Percentiles rank a stretch among this genome's conserved stretches.
These are phyloP conservation scores for Lethocerus indicus DNA, from an alignment of 1,140 invertebrate species.

Conservation along the genomic window DNA sequence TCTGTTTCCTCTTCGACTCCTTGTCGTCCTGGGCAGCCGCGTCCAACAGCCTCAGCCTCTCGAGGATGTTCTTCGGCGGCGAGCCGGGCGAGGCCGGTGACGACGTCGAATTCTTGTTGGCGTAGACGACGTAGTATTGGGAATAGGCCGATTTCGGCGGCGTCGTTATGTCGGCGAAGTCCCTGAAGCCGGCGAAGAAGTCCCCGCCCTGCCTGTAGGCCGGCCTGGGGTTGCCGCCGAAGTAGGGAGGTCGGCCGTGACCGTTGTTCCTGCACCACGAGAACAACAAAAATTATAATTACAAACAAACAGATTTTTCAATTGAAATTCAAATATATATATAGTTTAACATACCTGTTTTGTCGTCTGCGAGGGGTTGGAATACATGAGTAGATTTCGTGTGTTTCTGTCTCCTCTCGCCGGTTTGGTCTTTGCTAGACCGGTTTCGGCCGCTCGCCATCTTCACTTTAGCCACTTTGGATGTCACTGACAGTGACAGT, in stretches of 20 bases:
- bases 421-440: not conserved
- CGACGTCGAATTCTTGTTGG: constrained; percentile 43
- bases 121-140: constrained; percentile 61
- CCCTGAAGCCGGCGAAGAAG: constrained; percentile 72
- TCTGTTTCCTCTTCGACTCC: constrained; percentile 12
- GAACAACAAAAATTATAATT: constrained; percentile 1
- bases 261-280: constrained; percentile 42
- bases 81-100: not conserved
- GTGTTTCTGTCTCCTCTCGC: not conserved
- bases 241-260: constrained; percentile 39
- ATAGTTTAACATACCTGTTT: too few relatives aligned
- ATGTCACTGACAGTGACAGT: too few relatives aligned
- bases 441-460: not conserved
- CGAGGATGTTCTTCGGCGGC: constrained; percentile 63
- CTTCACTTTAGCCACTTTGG: too few relatives aligned
- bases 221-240: constrained; percentile 31
- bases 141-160: constrained; percentile 64
- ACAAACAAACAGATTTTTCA: not conserved
- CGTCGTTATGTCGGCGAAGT: constrained; percentile 74
- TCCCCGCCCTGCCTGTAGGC: constrained; percentile 25
- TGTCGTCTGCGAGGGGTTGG: too few relatives aligned
- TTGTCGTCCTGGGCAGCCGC: constrained; percentile 31
- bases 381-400: not conserved
- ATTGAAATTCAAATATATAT: not conserved
- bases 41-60: constrained; percentile 53